Percentiles rank a stretch among this genome's conserved stretches.
phyloP scores from a whole-genome alignment of 2,113 vertebrate species.

The Cyphomyrus discorhynchus region DNA sequence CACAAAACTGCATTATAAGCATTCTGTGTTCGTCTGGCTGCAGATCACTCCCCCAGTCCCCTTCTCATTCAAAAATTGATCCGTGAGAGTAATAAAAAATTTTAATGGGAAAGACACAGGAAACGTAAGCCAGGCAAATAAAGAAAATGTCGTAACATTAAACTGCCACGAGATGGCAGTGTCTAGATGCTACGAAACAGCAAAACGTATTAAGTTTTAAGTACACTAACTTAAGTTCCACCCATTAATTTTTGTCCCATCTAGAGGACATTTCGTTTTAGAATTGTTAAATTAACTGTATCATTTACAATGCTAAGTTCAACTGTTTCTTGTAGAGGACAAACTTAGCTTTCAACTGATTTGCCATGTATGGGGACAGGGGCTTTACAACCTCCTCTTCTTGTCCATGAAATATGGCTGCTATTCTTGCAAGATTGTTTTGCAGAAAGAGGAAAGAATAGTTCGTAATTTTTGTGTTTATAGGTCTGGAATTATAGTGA shows the following conservation, averaged over 20 bases:
- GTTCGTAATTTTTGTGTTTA: neutral
- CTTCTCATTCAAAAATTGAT: neutral
- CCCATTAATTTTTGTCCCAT: neutral
- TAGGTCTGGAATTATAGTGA: neutral
- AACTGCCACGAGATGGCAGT: slow-evolving; percentile 13
- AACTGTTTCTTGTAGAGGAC: neutral
- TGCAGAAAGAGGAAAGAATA: neutral
- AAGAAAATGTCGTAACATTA: neutral
- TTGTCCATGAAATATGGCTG: neutral
- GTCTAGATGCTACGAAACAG: neutral
- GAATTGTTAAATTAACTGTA: neutral
- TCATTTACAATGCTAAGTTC: neutral
- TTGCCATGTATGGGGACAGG: neutral
- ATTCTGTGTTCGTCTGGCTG: neutral
- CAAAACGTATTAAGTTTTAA: neutral
- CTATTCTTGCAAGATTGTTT: neutral
- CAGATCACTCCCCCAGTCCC: neutral
- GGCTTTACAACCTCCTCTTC: neutral
- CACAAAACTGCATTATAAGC: neutral
- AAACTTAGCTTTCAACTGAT: neutral
- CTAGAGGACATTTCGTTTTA: neutral
- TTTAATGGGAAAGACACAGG: neutral
- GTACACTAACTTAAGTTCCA: neutral
- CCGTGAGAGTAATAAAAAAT: neutral
- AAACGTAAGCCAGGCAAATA: neutral